Evolutionary conservation across 1,140 invertebrate genomes (phyloP), one percentile per base, ranked within the genome.

Genomic region (Drosophila insularis): DNA sequence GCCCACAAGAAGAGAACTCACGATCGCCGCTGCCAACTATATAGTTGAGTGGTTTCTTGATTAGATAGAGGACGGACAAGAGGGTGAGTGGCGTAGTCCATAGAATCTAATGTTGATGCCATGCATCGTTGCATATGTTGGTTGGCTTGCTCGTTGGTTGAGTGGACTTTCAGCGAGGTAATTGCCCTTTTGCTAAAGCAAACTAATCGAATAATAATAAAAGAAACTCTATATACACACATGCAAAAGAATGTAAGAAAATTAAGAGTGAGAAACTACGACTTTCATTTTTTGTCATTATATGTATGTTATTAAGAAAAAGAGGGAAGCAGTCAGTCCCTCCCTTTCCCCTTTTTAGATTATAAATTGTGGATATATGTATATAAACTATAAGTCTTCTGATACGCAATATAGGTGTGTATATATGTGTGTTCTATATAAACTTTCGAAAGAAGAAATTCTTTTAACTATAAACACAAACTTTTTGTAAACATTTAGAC

Each of bases 101-200:
- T 63, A 71, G 66, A 71, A 74, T 78, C 75, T 78, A 78, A 78
- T 78, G 67, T 61, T 71, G 67, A 68, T 71, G 43, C 43, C 43
- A 68, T 67, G 66, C 75, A 74, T 71, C 70, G 74, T 62, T 72
- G 69, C 73, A 75, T 59, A 59, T 60, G 69, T 68, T 74, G 66
- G 71, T 68, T 76, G 74, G 73, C 69, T 35, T 5, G 5, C 27
- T 37, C 11, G 35, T 0, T 40, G 54, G 68, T 23, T 54, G 74
- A 64, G 64, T 50, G 43, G 43, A 50, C 43, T 46, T 46, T 50
- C 17, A 50, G 19, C 43, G 43, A 50, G 43, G 43, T 50, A 50
- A 50, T 50, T 50, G 43, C 43, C 43, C 43, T 50, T 50, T 10
- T 50, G 17, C 7, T 27, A 50, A 8, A 50, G 43, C 21, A 17